Evolutionary conservation across 2,797 vertebrate species (phyloP), one percentile per base, ranked within the genome.

Genomic region (Leucoraja ocellata): DNA sequence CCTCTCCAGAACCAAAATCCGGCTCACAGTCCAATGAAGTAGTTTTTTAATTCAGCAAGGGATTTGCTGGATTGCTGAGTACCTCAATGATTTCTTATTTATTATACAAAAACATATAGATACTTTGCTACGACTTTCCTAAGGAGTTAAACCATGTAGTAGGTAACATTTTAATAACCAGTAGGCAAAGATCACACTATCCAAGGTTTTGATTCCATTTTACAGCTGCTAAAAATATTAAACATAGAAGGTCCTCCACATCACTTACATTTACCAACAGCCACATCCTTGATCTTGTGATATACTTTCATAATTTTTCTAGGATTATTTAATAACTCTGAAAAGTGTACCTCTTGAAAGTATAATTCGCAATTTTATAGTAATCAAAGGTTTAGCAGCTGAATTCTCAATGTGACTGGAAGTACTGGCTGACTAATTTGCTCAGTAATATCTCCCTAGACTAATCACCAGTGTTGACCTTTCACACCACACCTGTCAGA

Each of bases 321-420:
- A 90, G 14, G n/a, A 90, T 68, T 91, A 71, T 71, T 91, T 36
- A 39, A 91, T 91, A 71, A 91, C 36, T 14, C 63, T 71, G 63
- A 39, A 0, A 1, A 7, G 0, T 71, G 39, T 68, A 91, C 23
- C 21, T 18, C 2, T 91, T n/a, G 32, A n/a, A 36, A 39, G 68
- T 23, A 91, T 39, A 32, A 71, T 68, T 10, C 65, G 4, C 32
- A 71, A 68, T 91, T 71, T 91, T 0, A 91, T 68, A 71, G 58
- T 16, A 46, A 8, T 36, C 36, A 73, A 18, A 36, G 0, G 68
- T 91, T 71, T 46, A 23, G 16, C 36, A 73, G 10, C 32, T 91
- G 21, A 39, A 91, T 73, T 91, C 68, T 91, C 36, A 71, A 73
- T 71, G 65, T 39, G 36, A 65, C 7, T 71, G 88, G 14, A 36